phyloP scores from a whole-genome alignment of 23 tunicate species.

The Aplidium turbinatum region DNA sequence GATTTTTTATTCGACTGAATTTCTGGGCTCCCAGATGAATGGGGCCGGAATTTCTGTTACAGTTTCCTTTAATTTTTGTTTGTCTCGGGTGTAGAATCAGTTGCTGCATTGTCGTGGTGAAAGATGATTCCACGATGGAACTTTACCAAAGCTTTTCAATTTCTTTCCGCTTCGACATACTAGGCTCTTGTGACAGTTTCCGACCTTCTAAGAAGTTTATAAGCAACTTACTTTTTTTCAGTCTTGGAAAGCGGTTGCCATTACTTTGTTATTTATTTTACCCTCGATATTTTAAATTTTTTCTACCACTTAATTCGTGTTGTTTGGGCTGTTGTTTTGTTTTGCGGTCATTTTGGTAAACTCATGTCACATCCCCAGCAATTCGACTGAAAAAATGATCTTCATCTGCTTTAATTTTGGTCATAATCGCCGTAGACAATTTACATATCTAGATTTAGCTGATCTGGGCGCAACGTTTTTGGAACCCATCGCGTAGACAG shows the following conservation, averaged over 20 bases:
- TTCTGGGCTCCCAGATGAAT: too few relatives aligned
- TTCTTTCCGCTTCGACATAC: constrained; percentile 5
- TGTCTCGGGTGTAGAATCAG: not conserved
- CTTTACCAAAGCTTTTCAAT: constrained; percentile 1
- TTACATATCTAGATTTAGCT: constrained; percentile 5
- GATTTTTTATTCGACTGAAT: too few relatives aligned
- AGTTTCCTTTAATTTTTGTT: too few relatives aligned
- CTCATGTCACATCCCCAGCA: constrained; percentile 12
- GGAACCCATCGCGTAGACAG: constrained; percentile 15
- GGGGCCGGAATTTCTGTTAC: too few relatives aligned
- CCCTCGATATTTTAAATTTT: constrained; percentile 7
- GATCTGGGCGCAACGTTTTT: constrained; percentile 19
- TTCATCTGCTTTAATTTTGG: constrained; percentile 24
- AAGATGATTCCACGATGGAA: constrained; percentile 13
- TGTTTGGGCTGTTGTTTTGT: constrained; percentile 17
- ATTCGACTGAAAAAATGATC: not conserved
- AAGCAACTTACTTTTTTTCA: not conserved
- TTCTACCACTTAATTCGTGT: not conserved
- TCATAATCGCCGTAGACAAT: constrained; percentile 10
- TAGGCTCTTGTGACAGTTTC: constrained; percentile 14
- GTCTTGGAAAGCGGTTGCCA: constrained; percentile 21
- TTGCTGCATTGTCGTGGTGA: constrained; percentile 21
- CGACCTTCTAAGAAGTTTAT: constrained; percentile 7
- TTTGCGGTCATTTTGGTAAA: constrained; percentile 15
- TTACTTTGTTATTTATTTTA: too few relatives aligned